phyloP scores from a whole-genome alignment of 2,797 vertebrate genomes.

The Fringilla coelebs region DNA sequence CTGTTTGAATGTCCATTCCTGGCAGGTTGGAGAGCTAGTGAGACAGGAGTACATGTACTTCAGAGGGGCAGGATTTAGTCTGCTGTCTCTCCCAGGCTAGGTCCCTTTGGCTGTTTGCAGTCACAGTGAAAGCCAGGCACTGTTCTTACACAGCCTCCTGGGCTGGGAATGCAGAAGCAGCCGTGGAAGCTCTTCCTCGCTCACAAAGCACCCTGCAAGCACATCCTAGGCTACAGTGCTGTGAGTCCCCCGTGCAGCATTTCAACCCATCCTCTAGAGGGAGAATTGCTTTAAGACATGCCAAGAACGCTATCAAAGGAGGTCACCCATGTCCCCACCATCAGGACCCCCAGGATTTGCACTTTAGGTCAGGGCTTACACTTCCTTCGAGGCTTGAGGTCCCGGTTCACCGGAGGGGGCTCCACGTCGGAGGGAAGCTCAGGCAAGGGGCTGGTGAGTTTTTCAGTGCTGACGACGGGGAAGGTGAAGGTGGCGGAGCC shows the following conservation, averaged over 20 bases:
- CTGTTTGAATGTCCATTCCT: neutral
- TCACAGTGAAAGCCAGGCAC: neutral
- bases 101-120: neutral
- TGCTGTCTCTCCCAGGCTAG: neutral
- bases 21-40: neutral
- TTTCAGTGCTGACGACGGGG: slow-evolving; percentile 57
- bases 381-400: slow-evolving; percentile 92
- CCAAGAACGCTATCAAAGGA: neutral
- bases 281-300: neutral
- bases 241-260: neutral
- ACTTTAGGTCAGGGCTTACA: slow-evolving; percentile 72
- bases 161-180: neutral
- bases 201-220: neutral
- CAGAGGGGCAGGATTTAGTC: neutral
- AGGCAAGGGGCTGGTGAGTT: slow-evolving; percentile 68
- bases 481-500: slow-evolving; percentile 66
- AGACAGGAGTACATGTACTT: neutral
- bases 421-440: slow-evolving; percentile 78
- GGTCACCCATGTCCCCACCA: rapidly evolving
- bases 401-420: slow-evolving; percentile 92
- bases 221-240: neutral
- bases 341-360: neutral
- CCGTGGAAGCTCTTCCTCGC: neutral
- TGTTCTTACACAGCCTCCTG: neutral
- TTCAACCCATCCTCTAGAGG: neutral